Evolutionary conservation across 2,113 vertebrate genomes (phyloP), one percentile per base, ranked within the genome.

Genomic region (Phaethon lepturus): DNA sequence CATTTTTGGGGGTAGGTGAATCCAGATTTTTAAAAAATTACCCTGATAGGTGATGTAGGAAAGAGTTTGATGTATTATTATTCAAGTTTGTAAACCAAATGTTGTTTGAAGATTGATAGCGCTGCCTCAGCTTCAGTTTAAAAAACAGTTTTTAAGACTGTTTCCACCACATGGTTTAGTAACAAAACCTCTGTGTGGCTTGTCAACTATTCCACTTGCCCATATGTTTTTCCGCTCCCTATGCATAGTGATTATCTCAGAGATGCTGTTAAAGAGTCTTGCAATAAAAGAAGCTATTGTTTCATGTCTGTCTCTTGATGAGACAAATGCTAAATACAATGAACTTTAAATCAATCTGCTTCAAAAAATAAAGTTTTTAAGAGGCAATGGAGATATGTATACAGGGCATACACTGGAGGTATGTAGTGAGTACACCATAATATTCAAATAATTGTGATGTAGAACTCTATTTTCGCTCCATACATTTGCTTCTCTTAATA

Each of bases 281-380:
- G 58, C 74, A 86, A 24, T 77, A 62, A 83, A 79, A 90, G 22
- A 40, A 96, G 63, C 75, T 96, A 18, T 91, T 91, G 80, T 93
- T 96, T 86, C 95, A 79, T 73, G 8, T 66, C 63, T 53, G 7
- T 49, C 66, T 78, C 50, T 81, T 72, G 66, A 75, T 73, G 84
- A 66, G 62, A 17, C 42, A 31, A 47, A 28, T 0, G 4, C 49
- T 79, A 73, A 76, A 53, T 52, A 23, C 38, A 69, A 63, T 50
- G 25, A 86, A 18, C 50, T 79, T 93, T 90, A 82, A 88, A 76
- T 69, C 74, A 77, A 4, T 62, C n/a, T 73, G 19, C 69, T 91
- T 94, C 25, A 47, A 42, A 42, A 71, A 73, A 40, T 7, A 2
- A 25, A 42, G 17, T 38, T 79, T 72, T 75, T 25, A 49, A 56